These are phyloP conservation scores for Drosophila kanapiae DNA, from an alignment of 1,140 invertebrate species.

Conservation along the genomic window DNA sequence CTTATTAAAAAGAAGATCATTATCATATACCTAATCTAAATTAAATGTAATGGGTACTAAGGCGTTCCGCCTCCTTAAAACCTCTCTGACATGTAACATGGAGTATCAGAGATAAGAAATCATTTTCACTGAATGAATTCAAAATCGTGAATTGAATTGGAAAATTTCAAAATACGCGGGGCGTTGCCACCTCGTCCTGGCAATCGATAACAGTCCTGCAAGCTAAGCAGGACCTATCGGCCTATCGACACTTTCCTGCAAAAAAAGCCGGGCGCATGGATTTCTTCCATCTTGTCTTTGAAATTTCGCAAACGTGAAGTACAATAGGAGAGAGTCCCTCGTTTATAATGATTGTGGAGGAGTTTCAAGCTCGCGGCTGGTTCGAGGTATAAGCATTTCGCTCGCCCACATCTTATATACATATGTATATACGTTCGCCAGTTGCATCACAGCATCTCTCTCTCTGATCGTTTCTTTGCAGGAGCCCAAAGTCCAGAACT, in stretches of 20 bases:
- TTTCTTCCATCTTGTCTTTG: slow-evolving; percentile 2
- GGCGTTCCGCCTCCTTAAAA: neutral
- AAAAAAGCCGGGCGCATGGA: slow-evolving; percentile 47
- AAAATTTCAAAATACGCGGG: slow-evolving; percentile 6
- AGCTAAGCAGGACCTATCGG: slow-evolving; percentile 38
- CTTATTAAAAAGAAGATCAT: neutral
- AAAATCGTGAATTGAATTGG: neutral
- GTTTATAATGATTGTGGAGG: slow-evolving; percentile 45
- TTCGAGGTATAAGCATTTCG: slow-evolving; percentile 63
- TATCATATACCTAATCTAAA: neutral
- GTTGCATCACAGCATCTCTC: slow-evolving; percentile 65
- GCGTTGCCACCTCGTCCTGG: slow-evolving; percentile 39
- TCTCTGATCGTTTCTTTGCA: slow-evolving; percentile 32
- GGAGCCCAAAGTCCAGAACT: slow-evolving; percentile 71
- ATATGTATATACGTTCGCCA: slow-evolving; percentile 7
- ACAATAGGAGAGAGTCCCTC: slow-evolving; percentile 22
- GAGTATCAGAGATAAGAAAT: slow-evolving; percentile 48
- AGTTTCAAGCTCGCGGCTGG: slow-evolving; percentile 75
- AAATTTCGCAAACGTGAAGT: neutral
- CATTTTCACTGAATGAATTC: slow-evolving; percentile 57
- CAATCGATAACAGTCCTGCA: slow-evolving; percentile 42
- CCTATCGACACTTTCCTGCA: slow-evolving; percentile 25
- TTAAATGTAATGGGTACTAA: neutral
- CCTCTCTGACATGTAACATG: neutral
- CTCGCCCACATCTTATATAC: slow-evolving; percentile 5